Conservation (phyloP, 1,140 invertebrate genomes). For the Cepaea nemoralis region DNA sequence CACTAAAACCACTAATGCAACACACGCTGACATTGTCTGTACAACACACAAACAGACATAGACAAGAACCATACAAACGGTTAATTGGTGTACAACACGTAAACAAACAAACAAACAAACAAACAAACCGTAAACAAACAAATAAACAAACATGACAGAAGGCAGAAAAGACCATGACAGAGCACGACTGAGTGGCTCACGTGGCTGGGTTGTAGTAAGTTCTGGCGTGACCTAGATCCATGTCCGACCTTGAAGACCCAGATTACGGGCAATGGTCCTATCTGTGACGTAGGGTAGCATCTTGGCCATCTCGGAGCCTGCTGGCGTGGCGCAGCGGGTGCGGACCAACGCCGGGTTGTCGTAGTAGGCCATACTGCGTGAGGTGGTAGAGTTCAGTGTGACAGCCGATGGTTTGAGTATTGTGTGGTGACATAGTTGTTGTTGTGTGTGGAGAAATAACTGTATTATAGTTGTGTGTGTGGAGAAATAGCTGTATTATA, state of each 20-base stretch:
- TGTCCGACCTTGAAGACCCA: conserved; percentile 58
- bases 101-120: background rate
- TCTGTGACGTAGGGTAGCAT: conserved; percentile 65
- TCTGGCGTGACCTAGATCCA: conserved; percentile 64
- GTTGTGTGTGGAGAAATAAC: too few species aligned
- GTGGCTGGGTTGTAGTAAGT: conserved; percentile 68
- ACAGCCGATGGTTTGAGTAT: too few species aligned
- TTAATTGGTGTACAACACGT: too few species aligned
- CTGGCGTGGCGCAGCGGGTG: conserved; percentile 64
- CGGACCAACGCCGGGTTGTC: conserved; percentile 59
- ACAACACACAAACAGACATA: too few species aligned
- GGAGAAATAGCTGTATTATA: too few species aligned
- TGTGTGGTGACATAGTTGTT: too few species aligned
- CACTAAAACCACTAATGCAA: too few species aligned
- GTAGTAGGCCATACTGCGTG: conserved; percentile 61
- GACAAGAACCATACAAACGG: too few species aligned
- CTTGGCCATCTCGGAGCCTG: conserved; percentile 65
- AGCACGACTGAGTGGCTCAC: conserved; percentile 43
- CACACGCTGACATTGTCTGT: too few species aligned
- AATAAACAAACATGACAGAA: background rate
- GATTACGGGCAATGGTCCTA: conserved; percentile 63
- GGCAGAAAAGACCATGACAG: background rate
- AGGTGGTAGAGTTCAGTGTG: too few species aligned
- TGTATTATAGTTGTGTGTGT: too few species aligned
- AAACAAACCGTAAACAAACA: background rate